phyloP scores from a whole-genome alignment of 1,140 invertebrate genomes.

The Euura lappo region DNA sequence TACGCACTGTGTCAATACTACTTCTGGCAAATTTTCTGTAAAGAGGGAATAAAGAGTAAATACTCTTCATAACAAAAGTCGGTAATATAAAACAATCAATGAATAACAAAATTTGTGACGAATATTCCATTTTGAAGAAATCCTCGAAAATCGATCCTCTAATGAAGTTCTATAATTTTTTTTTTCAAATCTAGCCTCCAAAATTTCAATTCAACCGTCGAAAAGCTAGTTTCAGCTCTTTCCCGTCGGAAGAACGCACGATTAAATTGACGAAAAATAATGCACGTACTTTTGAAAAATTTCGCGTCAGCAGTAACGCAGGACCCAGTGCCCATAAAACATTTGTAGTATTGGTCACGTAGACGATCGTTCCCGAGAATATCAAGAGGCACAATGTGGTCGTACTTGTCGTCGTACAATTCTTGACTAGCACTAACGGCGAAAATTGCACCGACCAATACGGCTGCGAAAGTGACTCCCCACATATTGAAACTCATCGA shows the following conservation, averaged over 20 bases:
- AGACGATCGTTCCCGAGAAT: constrained; percentile 35
- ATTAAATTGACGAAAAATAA: too few relatives aligned
- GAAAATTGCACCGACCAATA: neutral
- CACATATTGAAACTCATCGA: neutral
- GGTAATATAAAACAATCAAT: too few relatives aligned
- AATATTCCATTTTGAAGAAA: too few relatives aligned
- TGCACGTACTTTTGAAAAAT: constrained; percentile 40
- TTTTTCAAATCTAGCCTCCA: too few relatives aligned
- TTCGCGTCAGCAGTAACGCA: constrained; percentile 41
- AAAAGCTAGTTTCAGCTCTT: too few relatives aligned
- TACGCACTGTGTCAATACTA: constrained; percentile 42
- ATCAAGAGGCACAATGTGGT: constrained; percentile 37
- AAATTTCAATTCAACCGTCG: too few relatives aligned
- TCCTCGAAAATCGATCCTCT: too few relatives aligned
- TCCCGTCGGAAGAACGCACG: too few relatives aligned
- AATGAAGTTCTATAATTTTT: too few relatives aligned
- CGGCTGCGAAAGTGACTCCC: neutral
- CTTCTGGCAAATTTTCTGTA: constrained; percentile 44
- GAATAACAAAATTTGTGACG: too few relatives aligned
- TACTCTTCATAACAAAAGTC: too few relatives aligned
- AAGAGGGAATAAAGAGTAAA: constrained; percentile 10
- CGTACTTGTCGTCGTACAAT: constrained; percentile 50
- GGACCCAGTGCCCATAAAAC: constrained; percentile 44
- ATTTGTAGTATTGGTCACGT: constrained; percentile 42
- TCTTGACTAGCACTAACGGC: constrained; percentile 16